Conservation (phyloP, 2,113 vertebrate genomes). For the Esox niger region DNA sequence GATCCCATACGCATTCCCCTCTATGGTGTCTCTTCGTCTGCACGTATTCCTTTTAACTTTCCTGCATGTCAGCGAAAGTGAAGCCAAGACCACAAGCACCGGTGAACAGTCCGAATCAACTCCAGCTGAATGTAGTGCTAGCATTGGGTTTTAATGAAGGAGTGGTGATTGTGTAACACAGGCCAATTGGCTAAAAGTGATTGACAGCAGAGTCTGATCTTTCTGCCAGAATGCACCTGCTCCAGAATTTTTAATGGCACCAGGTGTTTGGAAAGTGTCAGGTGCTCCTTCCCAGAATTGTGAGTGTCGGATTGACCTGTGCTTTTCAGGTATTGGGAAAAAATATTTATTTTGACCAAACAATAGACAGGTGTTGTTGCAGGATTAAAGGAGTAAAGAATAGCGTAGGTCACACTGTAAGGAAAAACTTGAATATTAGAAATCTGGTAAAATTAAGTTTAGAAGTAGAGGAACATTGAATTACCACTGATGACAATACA, state of each 20-base stretch:
- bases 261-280: conserved; percentile 42
- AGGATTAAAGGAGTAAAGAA: conserved; percentile 44
- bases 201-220: conserved; percentile 3
- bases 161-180: conserved; percentile 22
- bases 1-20: conserved; percentile 8
- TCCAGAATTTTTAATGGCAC: conserved; percentile 6
- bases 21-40: conserved; percentile 16
- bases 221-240: conserved; percentile 21
- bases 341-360: neutral
- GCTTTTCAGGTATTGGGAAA: conserved; percentile 44
- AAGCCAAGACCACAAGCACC: conserved; percentile 16
- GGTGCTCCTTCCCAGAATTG: conserved; percentile 15
- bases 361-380: conserved; percentile 32
- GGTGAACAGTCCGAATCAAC: conserved; percentile 29
- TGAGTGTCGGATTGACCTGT: conserved; percentile 39
- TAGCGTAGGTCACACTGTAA: too few relatives aligned
- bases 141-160: neutral
- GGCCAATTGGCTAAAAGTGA: conserved; percentile 36
- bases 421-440: neutral
- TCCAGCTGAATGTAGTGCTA: conserved; percentile 19
- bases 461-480: conserved; percentile 7
- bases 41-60: neutral
- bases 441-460: neutral
- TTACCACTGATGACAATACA: conserved; percentile 20
- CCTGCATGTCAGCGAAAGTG: conserved; percentile 59